Evolutionary conservation across 2,888 invertebrate species (phyloP).

Genomic region (Catocala sponsa): DNA sequence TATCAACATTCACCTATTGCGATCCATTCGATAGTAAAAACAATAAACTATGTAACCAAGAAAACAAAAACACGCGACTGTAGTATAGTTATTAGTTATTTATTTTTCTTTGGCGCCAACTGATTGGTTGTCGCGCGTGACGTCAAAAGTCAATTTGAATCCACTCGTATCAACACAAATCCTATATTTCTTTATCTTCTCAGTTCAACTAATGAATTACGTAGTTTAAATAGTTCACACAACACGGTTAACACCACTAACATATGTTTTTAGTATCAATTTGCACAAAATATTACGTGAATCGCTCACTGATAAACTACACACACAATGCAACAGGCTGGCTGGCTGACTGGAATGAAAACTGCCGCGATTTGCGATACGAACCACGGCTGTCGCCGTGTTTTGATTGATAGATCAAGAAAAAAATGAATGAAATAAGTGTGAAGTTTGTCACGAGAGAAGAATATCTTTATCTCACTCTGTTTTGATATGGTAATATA

Average conservation of each 20-base stretch:
- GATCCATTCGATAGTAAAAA: slow-evolving; percentile 69
- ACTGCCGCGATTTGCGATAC: slow-evolving; percentile 60
- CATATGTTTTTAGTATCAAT: slow-evolving; percentile 45
- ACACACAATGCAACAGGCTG: slow-evolving; percentile 58
- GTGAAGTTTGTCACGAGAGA: slow-evolving; percentile 58
- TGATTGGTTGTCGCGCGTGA: slow-evolving; percentile 78
- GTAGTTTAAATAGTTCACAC: slow-evolving; percentile 61
- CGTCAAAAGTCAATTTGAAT: slow-evolving; percentile 83
- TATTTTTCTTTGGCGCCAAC: slow-evolving; percentile 70
- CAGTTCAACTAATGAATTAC: slow-evolving; percentile 47
- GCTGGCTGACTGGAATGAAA: slow-evolving; percentile 59
- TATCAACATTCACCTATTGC: slow-evolving; percentile 64
- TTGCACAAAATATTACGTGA: slow-evolving; percentile 45
- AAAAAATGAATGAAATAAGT: slow-evolving; percentile 63
- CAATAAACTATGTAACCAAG: slow-evolving; percentile 59
- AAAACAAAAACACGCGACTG: slow-evolving; percentile 65
- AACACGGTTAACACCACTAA: slow-evolving; percentile 58
- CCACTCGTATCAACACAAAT: slow-evolving; percentile 73
- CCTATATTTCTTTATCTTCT: slow-evolving; percentile 52
- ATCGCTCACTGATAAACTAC: slow-evolving; percentile 23
- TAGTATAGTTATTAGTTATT: slow-evolving; percentile 42
- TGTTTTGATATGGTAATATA: slow-evolving; percentile 23
- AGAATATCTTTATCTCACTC: slow-evolving; percentile 41
- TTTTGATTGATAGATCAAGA: slow-evolving; percentile 59
- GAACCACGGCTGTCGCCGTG: slow-evolving; percentile 45